A percentile compares a stretch with the other conserved stretches of the same genome.
Evolutionary conservation across 1,140 invertebrate species (phyloP).

Genomic region (Drosophila kepulauana): DNA sequence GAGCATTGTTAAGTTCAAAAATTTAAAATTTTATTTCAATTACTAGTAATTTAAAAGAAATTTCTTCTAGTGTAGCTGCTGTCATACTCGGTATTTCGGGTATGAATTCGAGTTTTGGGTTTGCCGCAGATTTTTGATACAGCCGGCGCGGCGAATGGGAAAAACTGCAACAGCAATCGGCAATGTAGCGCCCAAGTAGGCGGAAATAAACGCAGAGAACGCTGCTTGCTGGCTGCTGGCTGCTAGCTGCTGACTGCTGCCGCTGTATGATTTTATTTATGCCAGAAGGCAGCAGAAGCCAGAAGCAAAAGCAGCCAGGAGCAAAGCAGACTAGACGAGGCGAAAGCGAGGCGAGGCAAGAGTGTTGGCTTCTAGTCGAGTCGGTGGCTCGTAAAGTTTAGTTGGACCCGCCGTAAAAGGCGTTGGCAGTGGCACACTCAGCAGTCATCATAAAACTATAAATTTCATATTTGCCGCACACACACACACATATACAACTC

Average conservation of each 20-base stretch:
- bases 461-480: conserved; percentile 82
- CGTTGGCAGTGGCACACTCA: conserved; percentile 82
- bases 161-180: conserved; percentile 71
- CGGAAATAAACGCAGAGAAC: conserved; percentile 71
- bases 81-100: conserved; percentile 8
- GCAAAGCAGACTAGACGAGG: background rate
- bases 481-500: conserved; percentile 7
- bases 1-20: too few species aligned
- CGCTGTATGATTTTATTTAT: conserved; percentile 80
- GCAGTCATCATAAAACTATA: conserved; percentile 84
- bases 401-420: conserved; percentile 80
- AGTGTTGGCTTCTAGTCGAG: conserved; percentile 28
- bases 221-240: conserved; percentile 5
- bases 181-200: conserved; percentile 78
- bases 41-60: too few species aligned
- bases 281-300: conserved; percentile 49
- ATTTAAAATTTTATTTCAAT: too few species aligned
- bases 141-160: conserved; percentile 23
- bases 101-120: conserved; percentile 9
- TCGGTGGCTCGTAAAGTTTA: conserved; percentile 76
- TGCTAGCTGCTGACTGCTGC: background rate
- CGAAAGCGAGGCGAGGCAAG: conserved; percentile 2
- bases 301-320: background rate
- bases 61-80: conserved; percentile 12
- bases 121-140: conserved; percentile 61